Percentiles rank a stretch among this genome's conserved stretches.
Conservation (phyloP, 2,113 vertebrate species). For the Mirounga angustirostris region DNA sequence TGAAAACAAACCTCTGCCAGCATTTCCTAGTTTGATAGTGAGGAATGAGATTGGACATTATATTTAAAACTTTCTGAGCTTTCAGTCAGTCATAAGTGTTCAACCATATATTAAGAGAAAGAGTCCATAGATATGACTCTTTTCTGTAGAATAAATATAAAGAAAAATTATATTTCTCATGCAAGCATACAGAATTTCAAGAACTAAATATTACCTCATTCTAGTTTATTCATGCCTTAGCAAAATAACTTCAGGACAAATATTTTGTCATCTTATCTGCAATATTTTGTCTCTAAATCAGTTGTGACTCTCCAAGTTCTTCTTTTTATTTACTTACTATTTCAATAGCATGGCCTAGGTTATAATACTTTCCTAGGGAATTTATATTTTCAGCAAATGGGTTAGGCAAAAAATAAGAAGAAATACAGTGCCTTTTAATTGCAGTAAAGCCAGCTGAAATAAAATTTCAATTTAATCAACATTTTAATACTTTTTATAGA, state of each 20-base stretch:
- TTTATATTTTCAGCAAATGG: slow-evolving; percentile 33
- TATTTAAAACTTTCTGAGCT: neutral
- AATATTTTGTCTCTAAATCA: slow-evolving; percentile 5
- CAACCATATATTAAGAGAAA: neutral
- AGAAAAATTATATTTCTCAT: slow-evolving; percentile 33
- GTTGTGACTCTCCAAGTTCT: neutral
- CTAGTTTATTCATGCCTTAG: neutral
- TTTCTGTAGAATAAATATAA: neutral
- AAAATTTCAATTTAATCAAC: neutral
- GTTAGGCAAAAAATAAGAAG: neutral
- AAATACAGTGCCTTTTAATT: neutral
- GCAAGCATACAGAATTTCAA: neutral
- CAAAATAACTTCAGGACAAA: slow-evolving; percentile 39
- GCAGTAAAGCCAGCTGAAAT: neutral
- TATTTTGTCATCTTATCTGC: slow-evolving; percentile 3
- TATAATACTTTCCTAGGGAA: neutral
- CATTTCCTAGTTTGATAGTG: neutral
- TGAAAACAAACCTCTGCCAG: rapidly evolving
- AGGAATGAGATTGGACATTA: neutral
- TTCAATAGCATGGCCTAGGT: neutral
- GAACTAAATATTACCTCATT: neutral
- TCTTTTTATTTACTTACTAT: slow-evolving; percentile 49
- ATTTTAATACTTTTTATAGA: slow-evolving; percentile 8
- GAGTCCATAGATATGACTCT: neutral
- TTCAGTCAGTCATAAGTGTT: neutral